Percentiles rank a stretch among this genome's conserved stretches.
Evolutionary conservation across 2,888 invertebrate genomes (phyloP).

Genomic region (Apamea anceps): DNA sequence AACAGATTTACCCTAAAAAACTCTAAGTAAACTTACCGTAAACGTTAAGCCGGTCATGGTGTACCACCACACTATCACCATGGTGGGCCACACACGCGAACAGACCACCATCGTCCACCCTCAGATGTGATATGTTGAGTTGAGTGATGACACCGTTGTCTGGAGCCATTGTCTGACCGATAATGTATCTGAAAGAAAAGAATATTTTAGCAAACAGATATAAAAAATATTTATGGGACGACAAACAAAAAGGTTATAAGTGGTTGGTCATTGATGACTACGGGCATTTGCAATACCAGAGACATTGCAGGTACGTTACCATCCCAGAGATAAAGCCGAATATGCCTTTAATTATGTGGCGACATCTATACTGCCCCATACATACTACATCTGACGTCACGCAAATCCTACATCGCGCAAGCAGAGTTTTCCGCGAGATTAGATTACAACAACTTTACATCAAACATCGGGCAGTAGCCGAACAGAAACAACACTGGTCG

Average conservation of each 20-base stretch:
- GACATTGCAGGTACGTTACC: too few relatives aligned
- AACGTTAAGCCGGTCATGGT: slow-evolving; percentile 87
- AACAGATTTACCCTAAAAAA: neutral
- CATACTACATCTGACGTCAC: neutral
- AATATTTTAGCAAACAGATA: neutral
- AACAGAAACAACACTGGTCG: neutral
- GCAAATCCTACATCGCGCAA: neutral
- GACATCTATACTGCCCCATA: neutral
- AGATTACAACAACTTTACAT: neutral
- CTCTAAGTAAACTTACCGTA: slow-evolving; percentile 82
- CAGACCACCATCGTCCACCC: slow-evolving; percentile 91
- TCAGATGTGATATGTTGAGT: slow-evolving; percentile 89
- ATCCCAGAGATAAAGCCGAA: neutral
- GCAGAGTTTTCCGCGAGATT: neutral
- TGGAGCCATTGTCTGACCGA: slow-evolving; percentile 82
- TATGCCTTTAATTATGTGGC: neutral
- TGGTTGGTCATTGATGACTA: neutral
- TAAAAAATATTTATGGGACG: neutral
- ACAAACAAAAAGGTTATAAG: neutral
- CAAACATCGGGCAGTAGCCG: neutral
- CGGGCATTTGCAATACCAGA: neutral
- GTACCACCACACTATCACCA: slow-evolving; percentile 77
- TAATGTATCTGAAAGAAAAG: slow-evolving; percentile 76
- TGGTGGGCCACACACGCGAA: slow-evolving; percentile 90
- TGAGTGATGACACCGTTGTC: slow-evolving; percentile 83